phyloP scores from a whole-genome alignment of 2,113 vertebrate genomes.

The Paraplagusia blochii region DNA sequence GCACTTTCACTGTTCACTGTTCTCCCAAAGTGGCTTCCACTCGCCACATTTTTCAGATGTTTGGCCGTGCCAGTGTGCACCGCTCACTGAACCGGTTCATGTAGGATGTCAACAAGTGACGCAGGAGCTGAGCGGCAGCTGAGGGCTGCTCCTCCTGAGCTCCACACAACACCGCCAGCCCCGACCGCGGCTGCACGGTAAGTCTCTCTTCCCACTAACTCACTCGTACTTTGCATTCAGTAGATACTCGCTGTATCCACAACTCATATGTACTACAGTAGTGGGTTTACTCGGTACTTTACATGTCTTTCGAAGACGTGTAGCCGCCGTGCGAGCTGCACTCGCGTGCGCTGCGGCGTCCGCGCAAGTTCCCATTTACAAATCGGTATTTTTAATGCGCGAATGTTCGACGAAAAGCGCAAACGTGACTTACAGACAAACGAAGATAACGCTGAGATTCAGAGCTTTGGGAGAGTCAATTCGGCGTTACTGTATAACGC shows the following conservation, averaged over 20 bases:
- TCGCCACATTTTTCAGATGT: constrained; percentile 17
- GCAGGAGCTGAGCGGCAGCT: constrained; percentile 49
- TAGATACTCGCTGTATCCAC: fast-evolving
- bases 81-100: constrained; percentile 42
- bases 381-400: not conserved
- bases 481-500: not conserved
- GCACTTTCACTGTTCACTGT: not conserved
- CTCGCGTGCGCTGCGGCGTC: not conserved
- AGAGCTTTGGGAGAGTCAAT: not conserved
- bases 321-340: not conserved
- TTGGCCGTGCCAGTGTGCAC: not conserved
- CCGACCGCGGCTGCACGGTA: constrained; percentile 26
- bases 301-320: not conserved
- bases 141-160: constrained; percentile 21
- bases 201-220: not conserved
- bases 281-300: not conserved
- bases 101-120: constrained; percentile 68
- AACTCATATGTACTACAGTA: fast-evolving
- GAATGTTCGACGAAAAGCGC: not conserved
- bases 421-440: fast-evolving
- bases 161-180: constrained; percentile 6
- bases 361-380: constrained; percentile 6
- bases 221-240: not conserved
- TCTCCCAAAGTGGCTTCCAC: not conserved
- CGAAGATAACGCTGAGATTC: fast-evolving